Base-by-base conservation (phyloP, 2,797 vertebrate species). In the Rhinophrynus dorsalis region DNA sequence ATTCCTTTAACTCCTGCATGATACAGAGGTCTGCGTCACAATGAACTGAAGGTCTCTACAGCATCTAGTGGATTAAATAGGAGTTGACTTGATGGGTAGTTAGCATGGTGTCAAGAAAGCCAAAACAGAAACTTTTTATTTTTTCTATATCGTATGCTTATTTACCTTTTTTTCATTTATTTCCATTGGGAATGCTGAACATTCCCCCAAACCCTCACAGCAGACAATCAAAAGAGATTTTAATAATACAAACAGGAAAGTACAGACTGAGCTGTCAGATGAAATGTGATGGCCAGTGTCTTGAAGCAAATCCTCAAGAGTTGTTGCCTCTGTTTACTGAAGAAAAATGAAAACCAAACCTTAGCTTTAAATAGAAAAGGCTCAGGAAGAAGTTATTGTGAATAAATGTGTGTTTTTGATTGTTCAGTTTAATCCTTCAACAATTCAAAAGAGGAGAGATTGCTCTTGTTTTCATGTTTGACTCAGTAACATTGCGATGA, bases 291-390 rank as follows among this genome's bases (percentile, higher is more conserved):
- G 24, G 0, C n/a, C 12, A 67, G 33, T 15, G 37, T 47, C 67
- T 54, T 56, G 55, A 69, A 75, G 60, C 29, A 67, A 57, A 21
- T 64, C 71, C 78, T 67, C 72, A 2, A 32, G 52, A 78, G 58
- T 38, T 15, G 30, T 54, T 18, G 55, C 63, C 75, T 76, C 58
- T 47, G 4, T 12, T 50, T 63, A 76, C 8, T 40, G 69, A 20
- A 50, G 44, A 45, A 29, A 48, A 68, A 74, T 4, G 29, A 20
- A 32, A 24, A 68, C 20, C 67, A 48, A 44, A 52, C 10, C 24
- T 47, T 56, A 37, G 9, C 68, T 67, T 47, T 10, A 73, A 52
- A 74, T 64, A 58, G 73, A 54, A 69, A 74, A 30, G 55, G 33
- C 58, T 73, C 20, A 45, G 74, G 77, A 42, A 75, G 61, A 78